phyloP scores from a whole-genome alignment of 1,140 invertebrate genomes.

The Dryas iulia region DNA sequence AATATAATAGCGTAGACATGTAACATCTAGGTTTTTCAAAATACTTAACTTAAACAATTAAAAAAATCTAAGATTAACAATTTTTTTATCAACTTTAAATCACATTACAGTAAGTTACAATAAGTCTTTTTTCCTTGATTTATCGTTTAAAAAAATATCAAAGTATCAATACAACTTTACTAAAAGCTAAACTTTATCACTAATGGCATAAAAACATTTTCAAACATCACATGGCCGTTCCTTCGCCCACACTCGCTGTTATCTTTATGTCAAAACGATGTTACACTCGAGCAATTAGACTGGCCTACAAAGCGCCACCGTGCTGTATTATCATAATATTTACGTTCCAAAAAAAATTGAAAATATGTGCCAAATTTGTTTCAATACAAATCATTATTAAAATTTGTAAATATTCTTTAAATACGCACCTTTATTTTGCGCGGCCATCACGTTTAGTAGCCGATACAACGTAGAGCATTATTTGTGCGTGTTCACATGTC shows the following conservation, averaged over 20 bases:
- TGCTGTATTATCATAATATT: constrained; percentile 42
- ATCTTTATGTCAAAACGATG: constrained; percentile 58
- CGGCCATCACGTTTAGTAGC: constrained; percentile 58
- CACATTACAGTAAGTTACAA: too few relatives aligned
- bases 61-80: too few relatives aligned
- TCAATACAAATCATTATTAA: constrained; percentile 19
- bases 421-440: constrained; percentile 70
- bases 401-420: constrained; percentile 14
- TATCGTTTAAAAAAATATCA: too few relatives aligned
- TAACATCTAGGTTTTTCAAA: too few relatives aligned
- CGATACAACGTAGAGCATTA: constrained; percentile 53
- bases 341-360: constrained; percentile 31
- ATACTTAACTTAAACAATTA: too few relatives aligned
- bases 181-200: neutral
- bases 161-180: too few relatives aligned
- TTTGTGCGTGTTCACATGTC: constrained; percentile 55
- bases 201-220: constrained; percentile 47
- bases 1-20: too few relatives aligned
- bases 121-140: too few relatives aligned
- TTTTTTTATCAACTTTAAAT: too few relatives aligned
- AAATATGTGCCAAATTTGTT: neutral
- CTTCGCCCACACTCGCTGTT: constrained; percentile 60
- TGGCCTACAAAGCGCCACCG: constrained; percentile 42
- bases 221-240: constrained; percentile 66
- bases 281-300: constrained; percentile 41